These are phyloP conservation scores for Mnemiopsis leidyi DNA, from an alignment of 37 sponge, comb jelly and placozoan species.

Conservation along the genomic window DNA sequence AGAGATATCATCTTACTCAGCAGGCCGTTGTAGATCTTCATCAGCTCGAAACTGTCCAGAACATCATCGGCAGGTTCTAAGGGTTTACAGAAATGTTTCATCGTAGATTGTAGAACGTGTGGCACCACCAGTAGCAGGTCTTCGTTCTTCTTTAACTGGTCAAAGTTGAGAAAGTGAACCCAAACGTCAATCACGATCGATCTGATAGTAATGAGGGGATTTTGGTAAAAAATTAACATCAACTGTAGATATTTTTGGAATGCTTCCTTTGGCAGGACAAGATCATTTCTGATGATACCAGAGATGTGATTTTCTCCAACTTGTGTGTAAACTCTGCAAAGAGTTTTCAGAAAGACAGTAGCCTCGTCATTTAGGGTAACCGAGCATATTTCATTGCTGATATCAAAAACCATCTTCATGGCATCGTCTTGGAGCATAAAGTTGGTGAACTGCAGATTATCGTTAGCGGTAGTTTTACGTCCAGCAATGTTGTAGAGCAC, in stretches of 20 bases:
- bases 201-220: constrained; percentile 1
- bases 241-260: constrained; percentile 64
- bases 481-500: constrained; percentile 50
- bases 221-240: constrained; percentile 54
- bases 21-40: constrained; percentile 10
- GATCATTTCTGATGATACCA: constrained; percentile 1
- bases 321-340: constrained; percentile 7
- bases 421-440: constrained; percentile 58
- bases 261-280: not conserved
- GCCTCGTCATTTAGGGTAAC: not conserved
- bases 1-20: constrained; percentile 52
- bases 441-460: constrained; percentile 15
- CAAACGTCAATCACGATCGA: constrained; percentile 33
- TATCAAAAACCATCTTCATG: constrained; percentile 57
- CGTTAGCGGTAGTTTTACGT: constrained; percentile 40
- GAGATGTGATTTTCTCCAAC: constrained; percentile 60
- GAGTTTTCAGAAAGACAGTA: constrained; percentile 20
- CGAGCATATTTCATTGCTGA: constrained; percentile 28
- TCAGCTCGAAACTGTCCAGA: constrained; percentile 41
- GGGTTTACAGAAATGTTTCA: constrained; percentile 5
- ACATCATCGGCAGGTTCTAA: constrained; percentile 28
- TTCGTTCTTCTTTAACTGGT: not conserved
- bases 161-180: constrained; percentile 54
- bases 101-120: constrained; percentile 27
- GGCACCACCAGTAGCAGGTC: constrained; percentile 54